Evolutionary conservation across 1,140 invertebrate genomes (phyloP).

Genomic region (Apis laboriosa): DNA sequence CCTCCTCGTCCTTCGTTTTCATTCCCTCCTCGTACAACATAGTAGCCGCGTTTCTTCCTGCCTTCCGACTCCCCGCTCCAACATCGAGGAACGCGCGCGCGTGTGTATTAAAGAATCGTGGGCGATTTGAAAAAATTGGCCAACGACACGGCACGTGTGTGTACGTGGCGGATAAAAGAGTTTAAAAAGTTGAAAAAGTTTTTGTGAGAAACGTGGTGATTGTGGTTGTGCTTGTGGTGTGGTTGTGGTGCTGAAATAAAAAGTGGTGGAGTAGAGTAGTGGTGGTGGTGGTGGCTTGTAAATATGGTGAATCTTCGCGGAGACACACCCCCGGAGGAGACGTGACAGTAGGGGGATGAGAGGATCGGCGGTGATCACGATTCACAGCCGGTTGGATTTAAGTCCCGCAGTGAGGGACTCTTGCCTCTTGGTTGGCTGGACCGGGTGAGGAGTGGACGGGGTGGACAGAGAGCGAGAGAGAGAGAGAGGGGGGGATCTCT

Average conservation of each 20-base stretch:
- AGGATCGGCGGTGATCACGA: constrained; percentile 20
- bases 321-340: constrained; percentile 40
- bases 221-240: no score
- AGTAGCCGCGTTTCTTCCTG: no score
- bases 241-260: background rate
- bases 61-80: no score
- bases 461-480: no score
- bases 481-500: no score
- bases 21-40: background rate
- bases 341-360: constrained; percentile 36
- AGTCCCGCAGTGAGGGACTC: constrained; percentile 27
- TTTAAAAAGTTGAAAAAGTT: background rate
- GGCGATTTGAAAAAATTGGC: no score
- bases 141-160: no score
- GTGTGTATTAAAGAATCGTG: no score
- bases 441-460: constrained; percentile 15
- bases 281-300: constrained; percentile 1
- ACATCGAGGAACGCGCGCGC: background rate
- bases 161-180: no score
- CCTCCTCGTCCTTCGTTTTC: background rate
- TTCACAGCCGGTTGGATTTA: constrained; percentile 7
- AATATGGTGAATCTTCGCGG: constrained; percentile 40
- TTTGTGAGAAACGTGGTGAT: background rate
- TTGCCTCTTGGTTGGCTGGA: constrained; percentile 12
- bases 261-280: constrained; percentile 3